Base-by-base conservation (phyloP, 2,797 vertebrate species). In the Phataginus tetradactyla region DNA sequence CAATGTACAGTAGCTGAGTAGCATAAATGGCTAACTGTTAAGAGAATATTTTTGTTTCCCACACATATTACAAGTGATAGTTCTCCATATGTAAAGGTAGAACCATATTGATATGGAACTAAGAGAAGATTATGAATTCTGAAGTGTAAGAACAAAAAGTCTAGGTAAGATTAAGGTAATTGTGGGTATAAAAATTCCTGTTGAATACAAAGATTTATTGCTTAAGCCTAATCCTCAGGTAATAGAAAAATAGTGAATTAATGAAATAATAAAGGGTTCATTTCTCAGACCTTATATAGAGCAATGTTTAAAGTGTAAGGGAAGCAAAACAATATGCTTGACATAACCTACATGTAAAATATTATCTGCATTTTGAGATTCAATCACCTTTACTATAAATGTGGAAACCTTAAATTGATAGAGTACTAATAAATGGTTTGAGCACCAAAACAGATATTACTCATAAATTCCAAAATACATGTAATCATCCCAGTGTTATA, bases 141-240 rank as follows among this genome's bases (percentile, higher is more conserved):
- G 55, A 97, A 85, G 69, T 81, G 2, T 51, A 94, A 79, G 7
- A 69, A 88, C 61, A 66, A 95, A 94, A 45, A 90, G 63, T 81
- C 39, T n/a, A 95, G 57, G 68, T 88, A 42, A 96, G 37, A 96
- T 55, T 90, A 95, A 95, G 39, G 59, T 88, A 96, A 95, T 94
- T 83, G 64, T 86, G 71, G 32, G 45, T 23, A 87, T 69, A 75
- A 96, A 94, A 92, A 78, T 74, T 34, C 61, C 69, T 37, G 32
- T 49, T 90, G 57, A 90, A 95, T 88, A 72, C 32, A 86, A 93
- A 96, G 57, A 95, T 94, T 92, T 85, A 84, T 94, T 87, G 45
- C 80, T 86, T 96, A 92, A 96, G 17, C 61, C 34, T 95, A 86
- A 93, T 91, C 81, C 74, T 96, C 42, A 39, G 53, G 68, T 93